A percentile compares a stretch with the other conserved stretches of the same genome.
Conservation (phyloP, 2,888 invertebrate species). For the Mimas tiliae region DNA sequence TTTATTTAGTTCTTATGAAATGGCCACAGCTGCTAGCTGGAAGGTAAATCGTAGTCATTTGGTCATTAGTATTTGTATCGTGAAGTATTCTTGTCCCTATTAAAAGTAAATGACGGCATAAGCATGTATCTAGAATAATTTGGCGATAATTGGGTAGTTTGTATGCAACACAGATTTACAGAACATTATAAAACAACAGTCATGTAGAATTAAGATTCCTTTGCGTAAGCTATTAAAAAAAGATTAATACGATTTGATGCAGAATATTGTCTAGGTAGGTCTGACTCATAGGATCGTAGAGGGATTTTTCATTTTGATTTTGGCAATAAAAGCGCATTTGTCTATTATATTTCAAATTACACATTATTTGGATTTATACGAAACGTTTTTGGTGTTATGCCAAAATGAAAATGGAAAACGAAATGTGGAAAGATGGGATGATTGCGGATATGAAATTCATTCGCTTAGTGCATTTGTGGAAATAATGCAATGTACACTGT, state of each 20-base stretch:
- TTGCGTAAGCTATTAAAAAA: constrained; percentile 26
- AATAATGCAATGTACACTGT: background rate
- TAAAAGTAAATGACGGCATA: constrained; percentile 8
- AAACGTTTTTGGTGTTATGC: constrained; percentile 34
- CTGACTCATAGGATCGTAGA: constrained; percentile 26
- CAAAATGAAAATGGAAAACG: constrained; percentile 30
- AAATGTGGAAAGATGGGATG: constrained; percentile 23
- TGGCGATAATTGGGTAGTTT: constrained; percentile 11
- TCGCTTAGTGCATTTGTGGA: background rate
- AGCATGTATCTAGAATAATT: constrained; percentile 9
- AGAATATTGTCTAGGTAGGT: constrained; percentile 10
- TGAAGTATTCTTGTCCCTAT: constrained; percentile 5
- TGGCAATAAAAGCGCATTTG: constrained; percentile 32
- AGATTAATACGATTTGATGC: background rate
- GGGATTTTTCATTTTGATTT: background rate
- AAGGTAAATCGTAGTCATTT: background rate
- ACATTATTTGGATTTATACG: constrained; percentile 34
- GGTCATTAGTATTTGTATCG: constrained; percentile 1
- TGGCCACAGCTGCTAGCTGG: background rate
- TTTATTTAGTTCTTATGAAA: background rate
- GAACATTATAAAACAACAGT: background rate
- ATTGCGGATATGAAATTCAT: constrained; percentile 19
- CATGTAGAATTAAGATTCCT: constrained; percentile 11
- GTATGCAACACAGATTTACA: constrained; percentile 26
- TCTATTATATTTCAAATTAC: constrained; percentile 34